A percentile compares a stretch with the other conserved stretches of the same genome.
Conservation (phyloP, 2,888 invertebrate species). For the Apodemia hepburni region DNA sequence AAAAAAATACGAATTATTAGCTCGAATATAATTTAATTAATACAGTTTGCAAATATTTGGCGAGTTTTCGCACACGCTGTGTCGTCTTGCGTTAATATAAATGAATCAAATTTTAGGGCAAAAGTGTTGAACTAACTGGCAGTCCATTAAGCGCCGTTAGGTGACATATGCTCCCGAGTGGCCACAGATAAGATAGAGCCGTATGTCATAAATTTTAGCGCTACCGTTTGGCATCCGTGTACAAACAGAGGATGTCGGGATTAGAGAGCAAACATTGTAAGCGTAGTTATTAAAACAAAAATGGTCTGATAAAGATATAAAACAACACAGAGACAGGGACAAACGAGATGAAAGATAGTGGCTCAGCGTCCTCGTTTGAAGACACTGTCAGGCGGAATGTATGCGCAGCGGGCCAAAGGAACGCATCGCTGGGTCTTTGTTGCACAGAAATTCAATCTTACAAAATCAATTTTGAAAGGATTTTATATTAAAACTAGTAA, state of each 20-base stretch:
- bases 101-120: conserved; percentile 57
- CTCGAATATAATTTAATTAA: conserved; percentile 15
- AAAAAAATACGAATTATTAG: not conserved
- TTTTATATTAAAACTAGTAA: conserved; percentile 6
- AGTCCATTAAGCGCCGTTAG: conserved; percentile 63
- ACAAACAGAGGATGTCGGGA: conserved; percentile 63
- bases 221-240: conserved; percentile 73
- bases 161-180: conserved; percentile 74
- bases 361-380: conserved; percentile 35
- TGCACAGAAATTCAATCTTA: conserved; percentile 24
- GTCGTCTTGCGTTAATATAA: conserved; percentile 39
- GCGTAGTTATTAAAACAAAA: conserved; percentile 55
- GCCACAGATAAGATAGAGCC: conserved; percentile 75
- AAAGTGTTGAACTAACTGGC: conserved; percentile 65
- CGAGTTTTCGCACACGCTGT: conserved; percentile 56
- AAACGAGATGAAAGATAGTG: conserved; percentile 60
- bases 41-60: conserved; percentile 31
- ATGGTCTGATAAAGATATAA: conserved; percentile 62
- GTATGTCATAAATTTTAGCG: conserved; percentile 71
- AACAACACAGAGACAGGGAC: conserved; percentile 48
- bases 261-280: conserved; percentile 62
- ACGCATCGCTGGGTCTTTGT: conserved; percentile 28
- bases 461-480: conserved; percentile 18
- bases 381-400: conserved; percentile 34
- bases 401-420: conserved; percentile 28